Percentiles rank a stretch among this genome's conserved stretches.
Conservation (phyloP, 2,888 invertebrate genomes). For the Morpho helenor region DNA sequence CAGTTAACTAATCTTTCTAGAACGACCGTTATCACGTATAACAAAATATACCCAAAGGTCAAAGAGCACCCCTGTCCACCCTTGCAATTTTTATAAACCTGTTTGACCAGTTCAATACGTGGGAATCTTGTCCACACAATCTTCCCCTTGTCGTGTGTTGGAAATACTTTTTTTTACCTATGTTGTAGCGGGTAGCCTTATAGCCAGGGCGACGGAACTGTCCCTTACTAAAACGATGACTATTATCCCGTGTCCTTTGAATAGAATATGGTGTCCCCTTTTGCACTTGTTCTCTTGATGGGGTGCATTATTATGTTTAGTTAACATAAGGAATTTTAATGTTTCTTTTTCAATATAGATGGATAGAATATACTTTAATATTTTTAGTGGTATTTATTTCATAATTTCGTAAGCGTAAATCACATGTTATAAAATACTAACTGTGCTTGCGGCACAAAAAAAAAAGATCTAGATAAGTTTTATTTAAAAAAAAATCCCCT, state of each 20-base stretch:
- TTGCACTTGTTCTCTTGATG: conserved; percentile 38
- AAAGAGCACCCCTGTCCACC: conserved; percentile 43
- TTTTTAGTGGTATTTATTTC: background rate
- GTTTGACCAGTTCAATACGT: conserved; percentile 64
- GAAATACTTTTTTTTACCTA: too few species aligned
- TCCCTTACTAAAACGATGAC: conserved; percentile 4
- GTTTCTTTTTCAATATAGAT: background rate
- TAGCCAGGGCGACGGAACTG: background rate
- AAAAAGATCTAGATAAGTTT: too few species aligned
- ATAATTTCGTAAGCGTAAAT: background rate
- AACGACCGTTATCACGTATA: conserved; percentile 49
- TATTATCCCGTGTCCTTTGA: conserved; percentile 17
- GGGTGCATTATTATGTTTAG: conserved; percentile 18
- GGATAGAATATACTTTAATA: background rate
- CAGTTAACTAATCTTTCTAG: conserved; percentile 45
- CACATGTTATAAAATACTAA: too few species aligned
- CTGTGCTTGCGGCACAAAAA: too few species aligned
- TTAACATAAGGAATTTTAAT: conserved; percentile 8
- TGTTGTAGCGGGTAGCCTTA: too few species aligned
- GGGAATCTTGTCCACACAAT: conserved; percentile 58
- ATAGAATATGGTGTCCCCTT: conserved; percentile 23
- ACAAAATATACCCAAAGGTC: conserved; percentile 26
- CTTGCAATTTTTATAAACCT: conserved; percentile 45
- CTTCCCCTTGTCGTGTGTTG: conserved; percentile 18
- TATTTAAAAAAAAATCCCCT: too few species aligned